These are phyloP conservation scores for Apantesis nais DNA, from an alignment of 2,888 invertebrate genomes.

Conservation along the genomic window DNA sequence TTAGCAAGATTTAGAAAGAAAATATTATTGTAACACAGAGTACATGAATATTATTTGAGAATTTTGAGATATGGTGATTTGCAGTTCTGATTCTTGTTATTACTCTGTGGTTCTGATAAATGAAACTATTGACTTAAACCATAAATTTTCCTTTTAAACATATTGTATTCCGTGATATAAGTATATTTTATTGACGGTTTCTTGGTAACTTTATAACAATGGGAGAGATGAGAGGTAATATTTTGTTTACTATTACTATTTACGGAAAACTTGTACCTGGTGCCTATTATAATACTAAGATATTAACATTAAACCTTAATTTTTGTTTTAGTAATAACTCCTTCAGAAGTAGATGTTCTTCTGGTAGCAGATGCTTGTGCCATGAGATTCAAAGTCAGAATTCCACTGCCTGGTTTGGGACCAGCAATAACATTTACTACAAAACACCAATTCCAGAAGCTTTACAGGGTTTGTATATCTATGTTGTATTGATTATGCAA, in stretches of 20 bases:
- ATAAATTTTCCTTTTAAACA: neutral
- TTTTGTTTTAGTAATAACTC: constrained; percentile 27
- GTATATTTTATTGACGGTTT: neutral
- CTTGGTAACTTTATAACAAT: constrained; percentile 13
- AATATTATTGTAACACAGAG: neutral
- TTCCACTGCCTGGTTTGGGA: constrained; percentile 14
- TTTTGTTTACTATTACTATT: neutral
- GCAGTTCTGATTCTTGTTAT: neutral
- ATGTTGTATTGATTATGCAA: neutral
- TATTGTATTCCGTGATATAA: neutral
- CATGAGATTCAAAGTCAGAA: constrained; percentile 43
- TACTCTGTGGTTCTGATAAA: neutral
- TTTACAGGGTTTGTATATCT: constrained; percentile 45
- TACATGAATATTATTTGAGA: neutral
- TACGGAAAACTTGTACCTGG: neutral
- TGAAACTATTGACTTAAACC: neutral
- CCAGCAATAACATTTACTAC: constrained; percentile 38
- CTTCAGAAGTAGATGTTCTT: constrained; percentile 22
- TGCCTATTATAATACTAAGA: neutral
- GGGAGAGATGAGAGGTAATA: constrained; percentile 25
- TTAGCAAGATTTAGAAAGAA: neutral
- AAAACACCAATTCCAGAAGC: constrained; percentile 31
- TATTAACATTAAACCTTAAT: neutral
- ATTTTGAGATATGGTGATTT: too few relatives aligned
- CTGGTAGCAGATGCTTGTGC: constrained; percentile 41